phyloP scores from a whole-genome alignment of 2,113 vertebrate genomes.

The Dolichallabes microphthalmus region DNA sequence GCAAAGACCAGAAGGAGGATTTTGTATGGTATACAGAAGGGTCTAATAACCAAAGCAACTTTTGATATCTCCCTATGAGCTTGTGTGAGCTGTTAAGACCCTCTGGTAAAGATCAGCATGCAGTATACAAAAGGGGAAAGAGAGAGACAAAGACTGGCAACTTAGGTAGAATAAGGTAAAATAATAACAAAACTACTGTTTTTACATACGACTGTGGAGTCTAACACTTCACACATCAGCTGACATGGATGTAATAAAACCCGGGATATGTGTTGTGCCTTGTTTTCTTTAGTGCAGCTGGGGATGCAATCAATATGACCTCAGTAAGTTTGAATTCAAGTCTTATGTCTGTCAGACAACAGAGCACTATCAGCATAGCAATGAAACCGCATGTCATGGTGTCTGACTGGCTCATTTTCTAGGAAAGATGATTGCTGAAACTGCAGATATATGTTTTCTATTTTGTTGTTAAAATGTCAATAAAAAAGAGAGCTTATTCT shows the following conservation, averaged over 20 bases:
- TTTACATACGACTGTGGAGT: background rate
- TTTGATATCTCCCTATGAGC: background rate
- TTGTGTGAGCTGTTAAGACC: background rate
- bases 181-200: background rate
- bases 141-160: background rate
- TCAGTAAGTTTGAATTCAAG: background rate
- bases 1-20: background rate
- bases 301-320: background rate
- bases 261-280: background rate
- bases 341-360: background rate
- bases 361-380: background rate
- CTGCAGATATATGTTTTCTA: background rate
- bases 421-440: background rate
- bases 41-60: background rate
- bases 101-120: background rate
- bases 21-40: background rate
- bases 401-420: background rate
- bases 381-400: background rate
- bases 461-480: background rate
- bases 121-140: background rate
- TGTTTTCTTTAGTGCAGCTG: background rate
- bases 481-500: background rate
- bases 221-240: background rate
- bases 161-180: background rate
- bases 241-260: background rate